These are phyloP conservation scores for Luscinia luscinia DNA, from an alignment of 2,797 vertebrate genomes.

Conservation along the genomic window DNA sequence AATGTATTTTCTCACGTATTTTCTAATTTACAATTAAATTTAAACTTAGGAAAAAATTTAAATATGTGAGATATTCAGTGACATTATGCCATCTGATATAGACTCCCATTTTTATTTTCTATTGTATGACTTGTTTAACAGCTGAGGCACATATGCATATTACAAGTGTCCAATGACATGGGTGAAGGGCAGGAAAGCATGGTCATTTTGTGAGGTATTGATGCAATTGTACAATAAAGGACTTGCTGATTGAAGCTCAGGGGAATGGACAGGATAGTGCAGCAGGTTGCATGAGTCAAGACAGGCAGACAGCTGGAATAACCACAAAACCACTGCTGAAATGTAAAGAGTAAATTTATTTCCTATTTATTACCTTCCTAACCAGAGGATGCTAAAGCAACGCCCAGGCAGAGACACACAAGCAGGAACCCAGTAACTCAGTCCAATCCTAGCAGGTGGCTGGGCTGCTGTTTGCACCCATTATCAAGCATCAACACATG, in stretches of 20 bases:
- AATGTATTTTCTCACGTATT: neutral
- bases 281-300: accelerated
- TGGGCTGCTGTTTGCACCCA: neutral
- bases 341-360: neutral
- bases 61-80: neutral
- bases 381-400: neutral
- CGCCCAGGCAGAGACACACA: neutral
- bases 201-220: neutral
- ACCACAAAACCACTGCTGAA: neutral
- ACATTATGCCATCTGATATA: neutral
- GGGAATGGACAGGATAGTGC: neutral
- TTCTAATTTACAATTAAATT: neutral
- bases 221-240: neutral
- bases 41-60: neutral
- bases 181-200: neutral
- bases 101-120: neutral
- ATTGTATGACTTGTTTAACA: neutral
- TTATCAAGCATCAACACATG: accelerated
- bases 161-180: neutral
- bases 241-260: neutral
- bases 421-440: neutral
- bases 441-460: neutral
- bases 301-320: accelerated
- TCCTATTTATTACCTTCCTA: neutral
- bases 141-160: neutral